phyloP scores from a whole-genome alignment of 2,113 vertebrate species.

The Aramus guarauna region DNA sequence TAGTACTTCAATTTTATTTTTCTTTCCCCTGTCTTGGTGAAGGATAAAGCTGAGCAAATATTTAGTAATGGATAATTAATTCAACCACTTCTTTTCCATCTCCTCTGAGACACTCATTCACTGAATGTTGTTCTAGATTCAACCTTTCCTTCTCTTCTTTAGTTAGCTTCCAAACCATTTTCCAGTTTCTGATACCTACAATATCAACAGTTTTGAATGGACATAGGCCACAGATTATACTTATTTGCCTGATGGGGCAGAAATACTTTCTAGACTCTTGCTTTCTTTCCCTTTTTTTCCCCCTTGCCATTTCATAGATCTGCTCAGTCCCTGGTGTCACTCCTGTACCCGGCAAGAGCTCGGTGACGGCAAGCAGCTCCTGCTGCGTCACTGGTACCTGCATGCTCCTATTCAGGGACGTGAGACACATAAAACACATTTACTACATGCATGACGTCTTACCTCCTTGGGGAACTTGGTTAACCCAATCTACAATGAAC shows the following conservation, averaged over 20 bases:
- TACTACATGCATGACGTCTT: background rate
- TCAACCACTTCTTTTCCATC: background rate
- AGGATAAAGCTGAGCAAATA: slow-evolving; percentile 14
- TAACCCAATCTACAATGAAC: background rate
- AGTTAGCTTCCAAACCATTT: background rate
- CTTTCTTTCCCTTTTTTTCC: background rate
- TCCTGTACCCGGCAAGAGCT: background rate
- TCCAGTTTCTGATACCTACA: background rate
- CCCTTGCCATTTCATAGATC: background rate
- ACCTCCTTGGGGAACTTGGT: background rate
- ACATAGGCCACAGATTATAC: background rate
- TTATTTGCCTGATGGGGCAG: background rate
- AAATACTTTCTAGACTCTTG: background rate
- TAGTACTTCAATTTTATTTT: background rate
- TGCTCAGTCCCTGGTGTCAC: background rate
- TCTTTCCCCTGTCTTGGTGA: background rate
- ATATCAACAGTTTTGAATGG: background rate
- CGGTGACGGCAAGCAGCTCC: background rate
- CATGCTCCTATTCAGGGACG: rapidly evolving
- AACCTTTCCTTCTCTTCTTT: background rate
- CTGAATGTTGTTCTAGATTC: background rate
- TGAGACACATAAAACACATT: background rate
- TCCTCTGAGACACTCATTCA: background rate
- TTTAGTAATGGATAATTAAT: slow-evolving; percentile 13
- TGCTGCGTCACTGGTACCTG: rapidly evolving